phyloP scores from a whole-genome alignment of 2,797 vertebrate species.

The Semotilus atromaculatus region DNA sequence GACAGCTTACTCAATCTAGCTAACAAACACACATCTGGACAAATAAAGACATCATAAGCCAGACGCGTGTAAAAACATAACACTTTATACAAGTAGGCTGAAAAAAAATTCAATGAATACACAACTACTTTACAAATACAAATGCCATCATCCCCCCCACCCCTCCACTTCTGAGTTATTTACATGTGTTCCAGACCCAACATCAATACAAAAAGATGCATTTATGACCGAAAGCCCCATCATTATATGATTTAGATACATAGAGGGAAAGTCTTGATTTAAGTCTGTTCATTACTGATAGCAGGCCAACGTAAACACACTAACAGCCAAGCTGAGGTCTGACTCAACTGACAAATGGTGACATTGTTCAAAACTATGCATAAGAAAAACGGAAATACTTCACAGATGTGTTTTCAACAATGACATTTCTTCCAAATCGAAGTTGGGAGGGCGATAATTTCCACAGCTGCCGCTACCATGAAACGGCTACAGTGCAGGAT shows the following conservation, averaged over 20 bases:
- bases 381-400: constrained; percentile 37
- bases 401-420: constrained; percentile 31
- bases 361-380: constrained; percentile 30
- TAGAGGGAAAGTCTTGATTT: constrained; percentile 53
- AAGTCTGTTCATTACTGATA: constrained; percentile 10
- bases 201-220: constrained; percentile 42
- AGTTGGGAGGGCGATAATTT: constrained; percentile 16
- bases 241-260: constrained; percentile 68
- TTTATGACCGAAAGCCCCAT: constrained; percentile 19
- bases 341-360: constrained; percentile 37
- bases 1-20: not conserved
- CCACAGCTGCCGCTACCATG: constrained; percentile 5
- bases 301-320: constrained; percentile 40
- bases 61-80: constrained; percentile 89
- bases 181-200: constrained; percentile 77
- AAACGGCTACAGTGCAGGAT: constrained; percentile 32
- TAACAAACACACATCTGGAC: constrained; percentile 57
- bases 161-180: constrained; percentile 73
- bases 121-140: constrained; percentile 92
- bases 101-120: constrained; percentile 86
- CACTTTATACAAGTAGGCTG: constrained; percentile 93
- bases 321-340: constrained; percentile 20
- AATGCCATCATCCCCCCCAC: constrained; percentile 72
- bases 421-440: constrained; percentile 12
- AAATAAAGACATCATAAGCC: constrained; percentile 63